Conservation (phyloP, 2,113 vertebrate genomes). For the Tylochromis polylepis region DNA sequence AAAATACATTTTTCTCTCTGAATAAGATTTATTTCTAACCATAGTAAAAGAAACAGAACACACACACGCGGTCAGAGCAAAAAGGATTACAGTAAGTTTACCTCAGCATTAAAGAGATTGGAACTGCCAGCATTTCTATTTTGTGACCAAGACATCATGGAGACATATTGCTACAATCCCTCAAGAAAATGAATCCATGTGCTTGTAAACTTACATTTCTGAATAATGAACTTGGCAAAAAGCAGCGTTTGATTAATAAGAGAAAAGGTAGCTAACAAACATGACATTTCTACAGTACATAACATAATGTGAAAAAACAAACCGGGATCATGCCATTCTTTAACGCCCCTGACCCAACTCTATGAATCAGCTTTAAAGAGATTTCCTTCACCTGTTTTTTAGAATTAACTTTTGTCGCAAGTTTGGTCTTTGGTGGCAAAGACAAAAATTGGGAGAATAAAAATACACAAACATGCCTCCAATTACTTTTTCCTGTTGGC, state of each 20-base stretch:
- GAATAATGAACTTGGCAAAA: neutral
- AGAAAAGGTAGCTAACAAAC: neutral
- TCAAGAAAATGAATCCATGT: fast-evolving
- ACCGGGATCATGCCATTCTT: no score
- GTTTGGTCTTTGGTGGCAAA: no score
- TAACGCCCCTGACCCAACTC: neutral
- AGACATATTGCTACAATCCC: neutral
- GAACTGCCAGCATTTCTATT: fast-evolving
- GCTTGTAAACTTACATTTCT: fast-evolving
- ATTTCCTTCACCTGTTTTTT: neutral
- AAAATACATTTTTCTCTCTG: neutral
- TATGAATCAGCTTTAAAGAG: neutral
- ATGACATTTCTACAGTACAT: neutral
- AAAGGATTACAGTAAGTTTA: fast-evolving
- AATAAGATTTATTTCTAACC: neutral
- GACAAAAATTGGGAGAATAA: neutral
- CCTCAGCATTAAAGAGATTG: fast-evolving
- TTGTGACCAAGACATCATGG: neutral
- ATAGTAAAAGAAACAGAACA: fast-evolving
- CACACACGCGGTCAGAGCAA: neutral
- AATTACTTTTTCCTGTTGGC: fast-evolving
- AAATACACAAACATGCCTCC: neutral
- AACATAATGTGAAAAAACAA: no score
- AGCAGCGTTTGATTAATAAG: neutral
- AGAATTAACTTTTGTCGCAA: fast-evolving